These are phyloP conservation scores for Sander vitreus DNA, from an alignment of 2,113 vertebrate genomes.

Conservation along the genomic window DNA sequence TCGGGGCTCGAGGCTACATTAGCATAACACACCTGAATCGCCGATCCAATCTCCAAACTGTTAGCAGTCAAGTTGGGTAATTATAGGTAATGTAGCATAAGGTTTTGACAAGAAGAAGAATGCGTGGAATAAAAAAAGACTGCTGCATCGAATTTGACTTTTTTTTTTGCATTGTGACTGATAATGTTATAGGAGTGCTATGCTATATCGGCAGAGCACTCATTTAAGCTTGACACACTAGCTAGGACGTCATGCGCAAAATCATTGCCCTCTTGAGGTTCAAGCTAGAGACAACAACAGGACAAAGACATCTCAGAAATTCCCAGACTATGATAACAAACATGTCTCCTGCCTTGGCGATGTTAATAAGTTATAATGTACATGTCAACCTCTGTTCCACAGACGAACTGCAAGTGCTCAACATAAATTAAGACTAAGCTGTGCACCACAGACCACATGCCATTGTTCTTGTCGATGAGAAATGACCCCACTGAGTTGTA, in stretches of 20 bases:
- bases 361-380: conserved; percentile 42
- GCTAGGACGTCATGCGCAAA: neutral
- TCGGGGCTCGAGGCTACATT: neutral
- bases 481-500: conserved; percentile 49
- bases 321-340: conserved; percentile 24
- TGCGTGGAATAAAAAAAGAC: neutral
- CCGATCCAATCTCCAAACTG: neutral
- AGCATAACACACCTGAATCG: neutral
- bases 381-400: conserved; percentile 42
- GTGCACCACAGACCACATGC: conserved; percentile 24
- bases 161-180: too few relatives aligned
- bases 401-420: conserved; percentile 49
- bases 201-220: neutral
- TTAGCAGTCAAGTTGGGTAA: too few relatives aligned
- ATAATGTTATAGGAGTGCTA: neutral
- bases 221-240: neutral
- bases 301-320: conserved; percentile 29
- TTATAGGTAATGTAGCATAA: neutral
- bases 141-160: neutral
- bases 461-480: conserved; percentile 55
- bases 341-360: conserved; percentile 16
- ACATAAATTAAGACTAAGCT: conserved; percentile 62
- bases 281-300: neutral
- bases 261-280: neutral
- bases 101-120: neutral